Evolutionary conservation across 2,113 vertebrate species (phyloP).

Genomic region (Apeltes quadracus): DNA sequence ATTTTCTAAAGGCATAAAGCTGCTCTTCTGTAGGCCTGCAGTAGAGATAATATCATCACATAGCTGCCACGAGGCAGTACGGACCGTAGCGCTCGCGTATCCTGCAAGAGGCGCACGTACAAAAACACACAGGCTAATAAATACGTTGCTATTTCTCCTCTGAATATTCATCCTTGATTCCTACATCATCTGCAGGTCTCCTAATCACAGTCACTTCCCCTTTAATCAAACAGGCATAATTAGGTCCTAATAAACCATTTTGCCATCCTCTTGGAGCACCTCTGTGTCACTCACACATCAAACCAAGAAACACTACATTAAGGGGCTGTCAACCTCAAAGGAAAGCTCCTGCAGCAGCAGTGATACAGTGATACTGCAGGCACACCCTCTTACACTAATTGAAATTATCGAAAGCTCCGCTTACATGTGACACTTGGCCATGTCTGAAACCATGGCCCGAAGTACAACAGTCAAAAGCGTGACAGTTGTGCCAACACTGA

Average conservation of each 20-base stretch:
- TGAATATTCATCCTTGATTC: conserved; percentile 82
- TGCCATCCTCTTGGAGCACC: conserved; percentile 75
- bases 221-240: conserved; percentile 84
- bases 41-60: conserved; percentile 44
- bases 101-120: conserved; percentile 34
- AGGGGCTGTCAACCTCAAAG: conserved; percentile 77
- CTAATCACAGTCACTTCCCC: conserved; percentile 84
- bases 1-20: conserved; percentile 46
- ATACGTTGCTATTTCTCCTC: conserved; percentile 58
- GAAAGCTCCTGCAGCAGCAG: conserved; percentile 68
- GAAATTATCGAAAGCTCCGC: conserved; percentile 77
- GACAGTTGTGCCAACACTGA: conserved; percentile 67
- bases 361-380: conserved; percentile 73
- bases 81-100: conserved; percentile 31
- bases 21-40: conserved; percentile 19
- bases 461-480: conserved; percentile 62
- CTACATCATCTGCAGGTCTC: conserved; percentile 78
- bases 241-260: conserved; percentile 84
- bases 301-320: conserved; percentile 80
- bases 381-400: conserved; percentile 79
- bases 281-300: conserved; percentile 81
- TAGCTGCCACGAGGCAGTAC: conserved; percentile 28
- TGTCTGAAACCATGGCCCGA: conserved; percentile 64
- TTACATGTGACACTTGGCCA: conserved; percentile 73
- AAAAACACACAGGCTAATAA: conserved; percentile 40